A percentile compares a stretch with the other conserved stretches of the same genome.
These are phyloP conservation scores for Calephelis virginiensis DNA, from an alignment of 1,140 invertebrate species.

Conservation along the genomic window DNA sequence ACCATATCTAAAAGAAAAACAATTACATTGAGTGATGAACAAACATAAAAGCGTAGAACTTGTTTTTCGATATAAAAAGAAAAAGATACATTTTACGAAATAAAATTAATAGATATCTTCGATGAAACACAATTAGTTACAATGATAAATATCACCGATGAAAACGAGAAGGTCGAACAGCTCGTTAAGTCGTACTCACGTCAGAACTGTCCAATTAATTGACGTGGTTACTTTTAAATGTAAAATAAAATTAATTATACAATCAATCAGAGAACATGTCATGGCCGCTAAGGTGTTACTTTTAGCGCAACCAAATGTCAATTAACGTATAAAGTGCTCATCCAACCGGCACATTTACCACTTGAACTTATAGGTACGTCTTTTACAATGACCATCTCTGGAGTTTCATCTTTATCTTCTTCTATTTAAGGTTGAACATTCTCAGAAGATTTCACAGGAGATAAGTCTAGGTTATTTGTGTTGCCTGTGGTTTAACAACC, in stretches of 20 bases:
- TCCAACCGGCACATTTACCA: constrained; percentile 38
- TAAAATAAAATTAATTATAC: constrained; percentile 71
- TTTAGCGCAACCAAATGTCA: constrained; percentile 67
- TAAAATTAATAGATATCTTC: constrained; percentile 10
- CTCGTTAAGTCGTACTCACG: constrained; percentile 7
- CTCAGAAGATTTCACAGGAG: neutral
- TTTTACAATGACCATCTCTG: constrained; percentile 9
- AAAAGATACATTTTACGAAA: neutral
- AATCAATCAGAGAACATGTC: constrained; percentile 67
- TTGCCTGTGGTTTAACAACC: constrained; percentile 54
- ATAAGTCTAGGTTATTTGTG: constrained; percentile 24
- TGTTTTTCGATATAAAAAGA: neutral
- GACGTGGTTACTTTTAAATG: constrained; percentile 60
- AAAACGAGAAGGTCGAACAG: constrained; percentile 33
- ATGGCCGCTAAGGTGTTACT: constrained; percentile 62
- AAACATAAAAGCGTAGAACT: neutral
- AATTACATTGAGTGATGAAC: too few species aligned
- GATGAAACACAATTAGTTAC: constrained; percentile 51
- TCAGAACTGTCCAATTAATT: constrained; percentile 65
- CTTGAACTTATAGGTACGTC: neutral
- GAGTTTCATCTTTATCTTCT: constrained; percentile 36
- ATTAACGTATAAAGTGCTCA: constrained; percentile 66
- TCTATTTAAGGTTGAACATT: constrained; percentile 32
- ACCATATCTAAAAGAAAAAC: too few species aligned
- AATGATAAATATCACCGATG: constrained; percentile 41